Base-by-base conservation (phyloP, 2,888 invertebrate species). In the Zootermopsis nevadensis region DNA sequence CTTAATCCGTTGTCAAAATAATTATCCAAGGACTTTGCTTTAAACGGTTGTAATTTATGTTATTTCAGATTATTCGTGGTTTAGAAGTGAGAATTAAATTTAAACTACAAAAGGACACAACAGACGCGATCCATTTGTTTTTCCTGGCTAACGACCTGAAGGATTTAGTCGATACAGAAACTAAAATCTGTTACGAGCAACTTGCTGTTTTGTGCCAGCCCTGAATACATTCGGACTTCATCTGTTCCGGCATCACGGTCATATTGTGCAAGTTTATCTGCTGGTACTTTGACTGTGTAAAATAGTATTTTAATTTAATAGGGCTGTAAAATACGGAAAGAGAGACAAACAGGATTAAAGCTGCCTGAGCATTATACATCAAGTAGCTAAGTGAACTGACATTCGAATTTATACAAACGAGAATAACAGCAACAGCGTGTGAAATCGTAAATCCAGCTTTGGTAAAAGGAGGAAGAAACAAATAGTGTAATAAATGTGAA, bases 261-360 rank as follows among this genome's bases (percentile, higher is more conserved):
- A 31, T 69, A 69, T 69, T 33, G 69, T 69, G 22, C 69, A 22
- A 69, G 69, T 19, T 33, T 69, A 69, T 69, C 69, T 69, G 33
- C 33, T 22, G 69, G 22, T 4, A 22, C 24, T 33, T 69, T 69
- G 33, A 69, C 15, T 33, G 33, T 30, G 69, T 69, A 69, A 69
- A 33, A 69, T 33, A 33, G 33, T 15, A 31, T 22, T 69, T 69
- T 69, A 69, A 69, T 69, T 19, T 69, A 69, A 69, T 33, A 19
- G 66, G 69, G 19, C 33, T 69, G 31, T 8, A 33, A 69, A 69
- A 22, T 69, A 33, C 33, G 33, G 19, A 69, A 69, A 69, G 33
- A 69, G 69, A 69, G 31, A 69, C 3, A 53, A 27, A 38, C 27
- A 27, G 55, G n/a, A 55, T 31, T 60, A 31, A 60, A 60, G 24